Conservation (phyloP, 2,113 vertebrate species). For the Phasianus colchicus region DNA sequence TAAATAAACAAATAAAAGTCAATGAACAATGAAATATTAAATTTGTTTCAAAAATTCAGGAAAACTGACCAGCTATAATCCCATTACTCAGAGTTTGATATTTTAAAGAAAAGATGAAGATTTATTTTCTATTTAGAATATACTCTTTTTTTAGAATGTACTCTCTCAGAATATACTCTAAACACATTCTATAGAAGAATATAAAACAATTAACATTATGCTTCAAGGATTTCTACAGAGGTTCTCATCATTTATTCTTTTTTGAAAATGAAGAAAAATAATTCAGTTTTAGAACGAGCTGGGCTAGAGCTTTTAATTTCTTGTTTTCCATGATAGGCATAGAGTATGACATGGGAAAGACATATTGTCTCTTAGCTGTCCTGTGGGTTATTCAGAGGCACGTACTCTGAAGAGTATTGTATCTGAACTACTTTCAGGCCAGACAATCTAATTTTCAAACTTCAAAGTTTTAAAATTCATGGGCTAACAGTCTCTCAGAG, state of each 20-base stretch:
- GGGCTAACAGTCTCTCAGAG: not conserved
- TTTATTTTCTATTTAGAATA: not conserved
- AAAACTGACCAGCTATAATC: not conserved
- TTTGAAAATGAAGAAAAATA: not conserved
- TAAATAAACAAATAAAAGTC: not conserved
- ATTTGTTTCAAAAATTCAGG: not conserved
- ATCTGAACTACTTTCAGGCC: not conserved
- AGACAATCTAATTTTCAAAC: not conserved
- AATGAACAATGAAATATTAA: not conserved
- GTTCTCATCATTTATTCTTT: not conserved
- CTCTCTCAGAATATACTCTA: not conserved
- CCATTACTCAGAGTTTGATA: not conserved
- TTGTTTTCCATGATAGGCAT: not conserved
- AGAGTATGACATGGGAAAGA: accelerated
- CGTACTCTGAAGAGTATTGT: not conserved
- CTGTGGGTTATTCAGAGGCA: not conserved
- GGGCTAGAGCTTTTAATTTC: accelerated
- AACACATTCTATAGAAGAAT: not conserved
- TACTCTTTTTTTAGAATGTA: no score
- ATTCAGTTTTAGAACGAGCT: not conserved
- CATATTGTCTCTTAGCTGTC: not conserved
- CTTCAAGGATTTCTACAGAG: not conserved
- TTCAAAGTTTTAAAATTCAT: accelerated
- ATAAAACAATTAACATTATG: accelerated
- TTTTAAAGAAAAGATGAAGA: not conserved